A percentile compares a stretch with the other conserved stretches of the same genome.
Conservation (phyloP, 2,888 invertebrate genomes). For the Alentia gelatinosa region DNA sequence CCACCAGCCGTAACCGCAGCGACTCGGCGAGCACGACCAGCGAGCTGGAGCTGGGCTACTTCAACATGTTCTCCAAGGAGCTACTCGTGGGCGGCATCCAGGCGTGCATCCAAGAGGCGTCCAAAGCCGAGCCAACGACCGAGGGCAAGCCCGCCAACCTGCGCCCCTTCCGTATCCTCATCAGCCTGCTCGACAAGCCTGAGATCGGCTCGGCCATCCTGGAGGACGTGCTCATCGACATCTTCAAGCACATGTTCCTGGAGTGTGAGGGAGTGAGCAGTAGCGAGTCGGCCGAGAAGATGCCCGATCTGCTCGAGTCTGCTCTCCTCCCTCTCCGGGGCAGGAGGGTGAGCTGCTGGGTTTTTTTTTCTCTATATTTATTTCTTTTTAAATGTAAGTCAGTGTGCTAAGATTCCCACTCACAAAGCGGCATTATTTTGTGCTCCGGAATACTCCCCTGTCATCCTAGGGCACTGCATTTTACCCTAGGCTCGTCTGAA, state of each 20-base stretch:
- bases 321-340: neutral
- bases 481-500: no score
- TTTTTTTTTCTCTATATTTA: no score
- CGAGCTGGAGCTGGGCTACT: slow-evolving; percentile 71
- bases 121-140: neutral
- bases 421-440: no score
- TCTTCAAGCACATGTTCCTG: slow-evolving; percentile 83
- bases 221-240: slow-evolving; percentile 82
- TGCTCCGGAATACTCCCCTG: no score
- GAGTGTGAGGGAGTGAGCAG: slow-evolving; percentile 66
- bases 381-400: no score
- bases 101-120: slow-evolving; percentile 10
- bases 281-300: neutral
- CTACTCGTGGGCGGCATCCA: slow-evolving; percentile 80
- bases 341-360: slow-evolving; percentile 7
- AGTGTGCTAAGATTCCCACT: no score
- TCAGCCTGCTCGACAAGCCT: slow-evolving; percentile 91
- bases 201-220: slow-evolving; percentile 86
- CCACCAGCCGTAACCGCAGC: neutral
- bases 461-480: no score
- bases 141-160: slow-evolving; percentile 62
- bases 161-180: slow-evolving; percentile 86
- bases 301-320: neutral
- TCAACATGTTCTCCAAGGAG: slow-evolving; percentile 85
- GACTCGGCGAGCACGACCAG: slow-evolving; percentile 62